Evolutionary conservation across 64 coral and sea anemone species (phyloP), one percentile per base, ranked within the genome.

Genomic region (Porites lutea): DNA sequence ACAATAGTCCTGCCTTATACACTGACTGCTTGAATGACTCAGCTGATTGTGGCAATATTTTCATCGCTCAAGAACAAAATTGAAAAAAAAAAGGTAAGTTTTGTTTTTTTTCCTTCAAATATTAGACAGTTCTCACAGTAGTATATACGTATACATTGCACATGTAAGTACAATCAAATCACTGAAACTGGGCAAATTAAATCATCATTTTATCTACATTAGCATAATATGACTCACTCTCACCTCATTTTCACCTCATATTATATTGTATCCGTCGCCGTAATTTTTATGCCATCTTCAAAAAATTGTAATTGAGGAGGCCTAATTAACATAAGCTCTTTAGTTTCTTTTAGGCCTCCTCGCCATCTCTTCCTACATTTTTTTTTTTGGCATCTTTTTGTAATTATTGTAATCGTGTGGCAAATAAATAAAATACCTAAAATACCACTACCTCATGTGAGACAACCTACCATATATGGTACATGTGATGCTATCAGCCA

Each of bases 101-200:
- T 67, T 67, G 65, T 67, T 67, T 67, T n/a, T 67, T 67, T 37
- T n/a, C 64, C 13, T 67, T 8, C 14, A 67, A 67, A 67, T n/a
- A 71, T 71, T 21, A 71, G 67, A 71, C 67, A 71, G 19, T 27
- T 71, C 67, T 71, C 67, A 27, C 8, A 27, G 67, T 71, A 71
- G 67, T 71, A 71, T 71, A 71, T 71, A 71, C 67, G n/a, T 71
- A 71, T 71, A 71, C 21, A 71, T 71, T n/a, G n/a, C n/a, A n/a
- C n/a, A n/a, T n/a, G 67, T 71, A 71, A 71, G 67, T 71, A 71
- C 67, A 71, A 71, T 14, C 64, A 66, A 27, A 71, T 71, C 67
- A 71, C 67, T 71, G 67, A 71, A 71, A 71, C 67, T 71, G 67
- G 67, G 67, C 67, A 71, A 20, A 71, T 71, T 27, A 71, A 71